Conservation (phyloP, 2,888 invertebrate species). For the Nemotelus pantherinus region DNA sequence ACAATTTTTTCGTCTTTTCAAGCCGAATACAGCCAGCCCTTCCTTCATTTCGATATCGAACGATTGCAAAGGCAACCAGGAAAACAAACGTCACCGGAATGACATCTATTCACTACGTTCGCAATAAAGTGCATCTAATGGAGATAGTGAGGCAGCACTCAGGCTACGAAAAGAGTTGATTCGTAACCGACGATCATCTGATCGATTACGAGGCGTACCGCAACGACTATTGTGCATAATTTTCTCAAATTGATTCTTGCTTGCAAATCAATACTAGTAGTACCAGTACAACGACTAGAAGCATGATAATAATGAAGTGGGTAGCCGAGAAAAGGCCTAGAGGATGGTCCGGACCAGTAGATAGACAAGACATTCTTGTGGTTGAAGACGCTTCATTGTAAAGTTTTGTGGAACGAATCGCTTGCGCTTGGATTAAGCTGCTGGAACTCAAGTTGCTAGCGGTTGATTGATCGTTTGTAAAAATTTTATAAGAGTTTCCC, state of each 20-base stretch:
- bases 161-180: neutral
- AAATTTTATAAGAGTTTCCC: too few relatives aligned
- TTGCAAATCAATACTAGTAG: neutral
- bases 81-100: slow-evolving; percentile 1
- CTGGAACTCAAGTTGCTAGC: too few relatives aligned
- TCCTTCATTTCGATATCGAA: too few relatives aligned
- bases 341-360: neutral
- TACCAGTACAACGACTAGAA: too few relatives aligned
- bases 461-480: too few relatives aligned
- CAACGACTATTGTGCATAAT: neutral
- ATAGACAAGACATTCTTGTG: too few relatives aligned
- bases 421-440: too few relatives aligned
- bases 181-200: neutral
- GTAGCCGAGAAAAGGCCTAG: neutral
- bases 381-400: too few relatives aligned
- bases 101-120: neutral
- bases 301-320: neutral
- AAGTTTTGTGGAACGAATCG: too few relatives aligned
- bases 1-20: neutral
- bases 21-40: neutral
- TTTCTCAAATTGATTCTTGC: neutral
- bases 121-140: slow-evolving; percentile 21
- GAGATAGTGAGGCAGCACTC: neutral
- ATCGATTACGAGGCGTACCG: neutral
- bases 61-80: neutral